phyloP scores from a whole-genome alignment of 2,113 vertebrate species.

The Seriola quinqueradiata region DNA sequence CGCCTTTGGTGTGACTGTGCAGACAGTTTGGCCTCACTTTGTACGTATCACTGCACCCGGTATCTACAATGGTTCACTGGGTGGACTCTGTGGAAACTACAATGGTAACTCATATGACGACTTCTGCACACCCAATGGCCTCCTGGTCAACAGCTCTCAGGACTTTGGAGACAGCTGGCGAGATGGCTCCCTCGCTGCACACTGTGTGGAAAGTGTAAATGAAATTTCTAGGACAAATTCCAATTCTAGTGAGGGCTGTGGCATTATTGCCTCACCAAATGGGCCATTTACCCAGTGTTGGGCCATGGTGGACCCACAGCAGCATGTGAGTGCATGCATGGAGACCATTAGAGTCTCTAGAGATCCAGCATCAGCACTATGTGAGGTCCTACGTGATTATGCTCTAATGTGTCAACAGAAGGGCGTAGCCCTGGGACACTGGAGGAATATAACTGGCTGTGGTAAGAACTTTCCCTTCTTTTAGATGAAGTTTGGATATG shows the following conservation, averaged over 20 bases:
- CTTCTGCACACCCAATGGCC: slow-evolving; percentile 65
- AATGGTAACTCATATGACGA: slow-evolving; percentile 65
- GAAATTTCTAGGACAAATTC: neutral
- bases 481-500: neutral
- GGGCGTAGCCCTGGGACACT: slow-evolving; percentile 44
- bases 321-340: slow-evolving; percentile 44
- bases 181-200: slow-evolving; percentile 57
- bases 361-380: slow-evolving; percentile 42
- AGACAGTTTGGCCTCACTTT: slow-evolving; percentile 72
- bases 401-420: slow-evolving; percentile 73
- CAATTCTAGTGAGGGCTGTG: slow-evolving; percentile 51
- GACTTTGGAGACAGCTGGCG: slow-evolving; percentile 81
- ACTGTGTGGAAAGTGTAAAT: slow-evolving; percentile 34
- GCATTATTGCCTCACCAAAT: slow-evolving; percentile 33
- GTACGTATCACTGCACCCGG: slow-evolving; percentile 69
- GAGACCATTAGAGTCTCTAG: slow-evolving; percentile 10
- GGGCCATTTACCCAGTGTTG: slow-evolving; percentile 74
- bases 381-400: slow-evolving; percentile 64
- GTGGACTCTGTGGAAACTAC: slow-evolving; percentile 78
- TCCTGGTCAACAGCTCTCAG: slow-evolving; percentile 52
- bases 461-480: slow-evolving; percentile 37
- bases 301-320: neutral
- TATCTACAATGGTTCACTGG: slow-evolving; percentile 67
- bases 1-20: slow-evolving; percentile 71
- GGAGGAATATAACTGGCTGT: slow-evolving; percentile 76